Percentiles rank a stretch among this genome's conserved stretches.
phyloP scores from a whole-genome alignment of 2,888 invertebrate species.

The Polymixis lichenea region DNA sequence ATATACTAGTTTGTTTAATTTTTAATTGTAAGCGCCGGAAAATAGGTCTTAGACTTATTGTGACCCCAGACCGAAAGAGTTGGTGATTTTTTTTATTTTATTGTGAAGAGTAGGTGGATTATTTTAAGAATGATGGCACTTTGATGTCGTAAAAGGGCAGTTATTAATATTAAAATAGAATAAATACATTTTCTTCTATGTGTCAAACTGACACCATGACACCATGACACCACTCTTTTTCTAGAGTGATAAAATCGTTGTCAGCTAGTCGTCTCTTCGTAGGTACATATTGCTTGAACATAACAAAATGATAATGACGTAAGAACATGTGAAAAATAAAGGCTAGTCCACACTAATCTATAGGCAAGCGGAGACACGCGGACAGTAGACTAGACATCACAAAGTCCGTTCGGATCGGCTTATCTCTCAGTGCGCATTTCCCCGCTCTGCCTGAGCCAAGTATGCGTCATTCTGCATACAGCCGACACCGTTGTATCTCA shows the following conservation, averaged over 20 bases:
- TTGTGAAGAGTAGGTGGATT: no score
- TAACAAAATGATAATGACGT: not conserved
- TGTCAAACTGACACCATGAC: no score
- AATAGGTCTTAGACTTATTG: no score
- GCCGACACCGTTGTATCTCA: constrained; percentile 71
- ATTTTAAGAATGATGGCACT: no score
- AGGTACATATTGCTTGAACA: not conserved
- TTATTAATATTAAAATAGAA: no score
- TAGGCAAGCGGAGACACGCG: constrained; percentile 82
- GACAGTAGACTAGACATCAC: constrained; percentile 89
- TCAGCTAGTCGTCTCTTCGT: not conserved
- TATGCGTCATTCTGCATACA: constrained; percentile 82
- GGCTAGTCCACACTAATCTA: constrained; percentile 70
- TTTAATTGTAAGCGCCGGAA: no score
- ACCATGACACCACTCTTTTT: no score
- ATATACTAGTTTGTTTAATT: no score
- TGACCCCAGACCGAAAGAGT: no score
- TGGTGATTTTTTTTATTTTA: no score
- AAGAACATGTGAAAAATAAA: constrained; percentile 18
- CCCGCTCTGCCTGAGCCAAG: constrained; percentile 83
- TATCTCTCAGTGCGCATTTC: constrained; percentile 89
- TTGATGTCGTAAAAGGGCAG: no score
- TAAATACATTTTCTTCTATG: no score
- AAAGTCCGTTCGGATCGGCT: constrained; percentile 89
- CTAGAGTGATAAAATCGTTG: not conserved